These are phyloP conservation scores for Diorhabda elongata DNA, from an alignment of 1,140 invertebrate species.

Conservation along the genomic window DNA sequence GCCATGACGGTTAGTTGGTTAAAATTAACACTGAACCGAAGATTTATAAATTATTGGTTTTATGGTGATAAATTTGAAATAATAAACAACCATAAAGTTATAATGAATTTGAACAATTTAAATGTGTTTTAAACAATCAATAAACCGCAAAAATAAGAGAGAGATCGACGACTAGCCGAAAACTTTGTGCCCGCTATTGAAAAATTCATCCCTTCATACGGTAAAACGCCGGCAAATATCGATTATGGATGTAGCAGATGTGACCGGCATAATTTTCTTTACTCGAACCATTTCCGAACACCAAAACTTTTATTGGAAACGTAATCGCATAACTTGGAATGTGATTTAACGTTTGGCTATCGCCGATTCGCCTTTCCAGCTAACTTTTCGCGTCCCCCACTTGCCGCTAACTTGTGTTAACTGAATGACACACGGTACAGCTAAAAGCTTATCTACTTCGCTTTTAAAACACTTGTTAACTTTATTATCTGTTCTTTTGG, in stretches of 20 bases:
- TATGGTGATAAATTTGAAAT: background rate
- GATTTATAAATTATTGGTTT: too few relatives aligned
- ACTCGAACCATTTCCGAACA: slow-evolving; percentile 18
- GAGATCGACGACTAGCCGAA: background rate
- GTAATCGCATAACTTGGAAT: slow-evolving; percentile 32
- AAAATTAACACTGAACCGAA: too few relatives aligned
- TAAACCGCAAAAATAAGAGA: slow-evolving; percentile 6
- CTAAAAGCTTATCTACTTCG: background rate
- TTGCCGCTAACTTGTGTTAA: background rate
- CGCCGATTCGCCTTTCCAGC: background rate
- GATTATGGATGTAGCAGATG: slow-evolving; percentile 30
- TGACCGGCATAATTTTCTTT: slow-evolving; percentile 26
- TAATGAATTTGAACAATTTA: background rate
- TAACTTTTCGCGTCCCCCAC: background rate
- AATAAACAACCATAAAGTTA: background rate
- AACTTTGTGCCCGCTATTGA: slow-evolving; percentile 15
- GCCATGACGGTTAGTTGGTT: too few relatives aligned
- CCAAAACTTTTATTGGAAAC: slow-evolving; percentile 30
- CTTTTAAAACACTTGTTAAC: background rate
- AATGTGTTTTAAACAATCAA: background rate
- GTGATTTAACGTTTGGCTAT: slow-evolving; percentile 25
- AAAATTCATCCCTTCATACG: slow-evolving; percentile 19
- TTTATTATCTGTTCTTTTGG: background rate
- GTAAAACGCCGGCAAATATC: slow-evolving; percentile 17
- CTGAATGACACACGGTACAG: background rate